phyloP scores from a whole-genome alignment of 2,113 vertebrate species.

The Rhabdornis inornatus region DNA sequence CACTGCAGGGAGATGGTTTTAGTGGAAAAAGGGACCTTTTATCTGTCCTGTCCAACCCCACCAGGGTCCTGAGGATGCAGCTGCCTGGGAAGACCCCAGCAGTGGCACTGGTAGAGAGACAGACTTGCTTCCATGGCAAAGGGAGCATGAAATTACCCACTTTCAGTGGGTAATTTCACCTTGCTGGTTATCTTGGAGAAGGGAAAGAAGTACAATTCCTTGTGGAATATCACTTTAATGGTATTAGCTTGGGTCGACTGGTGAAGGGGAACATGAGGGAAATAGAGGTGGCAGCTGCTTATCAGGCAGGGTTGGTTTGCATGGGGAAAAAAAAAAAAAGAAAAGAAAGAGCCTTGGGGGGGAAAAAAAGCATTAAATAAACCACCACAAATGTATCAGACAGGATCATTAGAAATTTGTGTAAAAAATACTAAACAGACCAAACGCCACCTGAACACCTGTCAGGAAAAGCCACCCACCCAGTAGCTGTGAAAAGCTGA shows the following conservation, averaged over 20 bases:
- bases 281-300: not conserved
- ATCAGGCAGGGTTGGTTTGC: not conserved
- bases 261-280: not conserved
- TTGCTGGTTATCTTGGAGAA: not conserved
- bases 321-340: not conserved
- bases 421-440: not conserved
- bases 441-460: not conserved
- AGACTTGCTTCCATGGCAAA: not conserved
- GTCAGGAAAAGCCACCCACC: not conserved
- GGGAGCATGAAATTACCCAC: too few species aligned
- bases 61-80: fast-evolving
- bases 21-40: not conserved
- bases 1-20: fast-evolving
- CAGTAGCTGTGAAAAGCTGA: not conserved
- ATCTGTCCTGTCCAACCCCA: not conserved
- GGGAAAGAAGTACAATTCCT: not conserved
- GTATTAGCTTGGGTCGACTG: too few species aligned
- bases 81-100: not conserved
- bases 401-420: not conserved
- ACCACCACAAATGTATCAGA: not conserved
- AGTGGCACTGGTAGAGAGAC: fast-evolving
- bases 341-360: not conserved
- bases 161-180: not conserved
- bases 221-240: not conserved
- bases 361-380: not conserved